Conservation (phyloP, 1,140 invertebrate species). For the Drosophila nebulosa region DNA sequence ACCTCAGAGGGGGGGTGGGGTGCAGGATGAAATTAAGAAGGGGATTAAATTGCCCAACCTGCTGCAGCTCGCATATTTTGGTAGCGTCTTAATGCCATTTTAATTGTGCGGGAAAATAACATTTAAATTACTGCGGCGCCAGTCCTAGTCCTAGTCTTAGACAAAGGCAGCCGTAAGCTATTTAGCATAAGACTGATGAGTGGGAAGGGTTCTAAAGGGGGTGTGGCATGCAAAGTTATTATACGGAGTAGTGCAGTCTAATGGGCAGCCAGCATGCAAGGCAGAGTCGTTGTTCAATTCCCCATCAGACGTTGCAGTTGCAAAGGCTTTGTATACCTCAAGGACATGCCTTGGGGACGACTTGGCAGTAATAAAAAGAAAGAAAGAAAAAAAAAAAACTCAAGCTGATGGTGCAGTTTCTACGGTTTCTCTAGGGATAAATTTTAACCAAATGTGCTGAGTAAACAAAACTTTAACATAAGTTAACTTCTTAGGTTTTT, state of each 20-base stretch:
- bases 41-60: constrained; percentile 44
- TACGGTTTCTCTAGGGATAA: neutral
- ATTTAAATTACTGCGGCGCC: constrained; percentile 73
- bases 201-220: constrained; percentile 11
- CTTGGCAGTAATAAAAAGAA: neutral
- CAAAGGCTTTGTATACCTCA: constrained; percentile 23
- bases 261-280: constrained; percentile 69
- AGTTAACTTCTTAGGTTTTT: too few relatives aligned
- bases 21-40: constrained; percentile 13
- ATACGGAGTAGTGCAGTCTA: constrained; percentile 35
- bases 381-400: neutral
- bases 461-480: neutral
- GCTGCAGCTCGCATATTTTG: constrained; percentile 37
- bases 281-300: constrained; percentile 27
- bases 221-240: constrained; percentile 33
- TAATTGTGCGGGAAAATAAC: constrained; percentile 73
- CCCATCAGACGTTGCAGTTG: constrained; percentile 25
- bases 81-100: constrained; percentile 63
- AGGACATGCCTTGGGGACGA: constrained; percentile 23
- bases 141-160: constrained; percentile 33
- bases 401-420: neutral
- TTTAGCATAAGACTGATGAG: constrained; percentile 21
- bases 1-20: neutral
- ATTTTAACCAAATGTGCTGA: neutral
- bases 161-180: constrained; percentile 26